Conservation (phyloP, 2,888 invertebrate species). For the Julus scandinavius region DNA sequence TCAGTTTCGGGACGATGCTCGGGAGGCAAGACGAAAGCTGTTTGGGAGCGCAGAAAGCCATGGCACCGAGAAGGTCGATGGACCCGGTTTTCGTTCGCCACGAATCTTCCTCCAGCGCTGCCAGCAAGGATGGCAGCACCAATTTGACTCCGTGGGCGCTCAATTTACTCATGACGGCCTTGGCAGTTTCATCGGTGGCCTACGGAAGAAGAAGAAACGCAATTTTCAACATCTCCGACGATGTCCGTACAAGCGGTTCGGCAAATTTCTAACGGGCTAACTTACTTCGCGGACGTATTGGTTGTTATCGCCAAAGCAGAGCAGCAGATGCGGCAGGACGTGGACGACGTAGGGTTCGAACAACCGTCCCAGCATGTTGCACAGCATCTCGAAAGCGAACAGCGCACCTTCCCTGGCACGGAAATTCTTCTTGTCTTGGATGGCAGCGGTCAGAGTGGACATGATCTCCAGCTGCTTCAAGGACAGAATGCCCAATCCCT, state of each 20-base stretch:
- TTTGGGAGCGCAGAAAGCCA: conserved; percentile 99
- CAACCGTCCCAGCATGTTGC: conserved; percentile 91
- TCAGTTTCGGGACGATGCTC: conserved; percentile 94
- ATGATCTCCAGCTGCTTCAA: conserved; percentile 96
- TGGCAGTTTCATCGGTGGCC: conserved; percentile 96
- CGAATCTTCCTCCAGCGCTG: conserved; percentile 95
- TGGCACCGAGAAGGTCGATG: conserved; percentile 93
- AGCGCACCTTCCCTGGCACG: conserved; percentile 93
- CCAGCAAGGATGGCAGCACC: conserved; percentile 90
- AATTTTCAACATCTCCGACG: too few relatives aligned
- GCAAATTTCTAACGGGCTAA: conserved; percentile 44
- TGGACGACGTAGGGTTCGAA: conserved; percentile 99
- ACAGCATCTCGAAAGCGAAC: conserved; percentile 97
- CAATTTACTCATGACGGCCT: conserved; percentile 90
- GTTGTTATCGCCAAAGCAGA: conserved; percentile 95
- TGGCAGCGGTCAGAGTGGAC: conserved; percentile 89
- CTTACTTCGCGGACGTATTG: conserved; percentile 84
- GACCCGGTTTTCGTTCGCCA: conserved; percentile 98
- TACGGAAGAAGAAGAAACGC: conserved; percentile 56
- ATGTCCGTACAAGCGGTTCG: background rate
- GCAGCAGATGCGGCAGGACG: conserved; percentile 90
- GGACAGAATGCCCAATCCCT: conserved; percentile 95
- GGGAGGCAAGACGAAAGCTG: conserved; percentile 98
- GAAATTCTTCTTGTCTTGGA: conserved; percentile 97
- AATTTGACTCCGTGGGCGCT: conserved; percentile 98